A percentile compares a stretch with the other conserved stretches of the same genome.
These are phyloP conservation scores for Oophaga sylvatica DNA, from an alignment of 2,797 vertebrate species.

Conservation along the genomic window DNA sequence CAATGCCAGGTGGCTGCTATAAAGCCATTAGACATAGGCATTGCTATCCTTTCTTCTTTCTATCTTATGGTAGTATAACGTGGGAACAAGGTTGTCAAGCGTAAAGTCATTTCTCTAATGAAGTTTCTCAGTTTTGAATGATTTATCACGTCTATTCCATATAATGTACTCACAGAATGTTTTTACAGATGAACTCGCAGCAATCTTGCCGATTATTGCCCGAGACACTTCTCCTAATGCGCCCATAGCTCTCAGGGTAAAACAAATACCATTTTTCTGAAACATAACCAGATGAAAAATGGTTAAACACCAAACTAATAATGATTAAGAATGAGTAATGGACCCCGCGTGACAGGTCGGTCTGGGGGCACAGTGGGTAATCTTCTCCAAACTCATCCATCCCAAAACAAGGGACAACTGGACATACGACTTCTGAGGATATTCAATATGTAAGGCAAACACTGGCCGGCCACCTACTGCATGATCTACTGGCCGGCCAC, in stretches of 20 bases:
- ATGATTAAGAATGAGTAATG: slow-evolving; percentile 26
- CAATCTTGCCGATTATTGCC: background rate
- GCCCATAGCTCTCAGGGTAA: background rate
- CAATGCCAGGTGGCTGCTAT: background rate
- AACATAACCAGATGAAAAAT: background rate
- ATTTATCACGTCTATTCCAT: background rate
- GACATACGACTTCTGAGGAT: background rate
- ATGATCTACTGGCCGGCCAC: background rate
- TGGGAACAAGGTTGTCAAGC: background rate
- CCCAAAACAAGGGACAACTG: slow-evolving; percentile 23
- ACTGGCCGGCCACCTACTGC: background rate
- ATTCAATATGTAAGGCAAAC: slow-evolving; percentile 25
- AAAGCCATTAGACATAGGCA: background rate
- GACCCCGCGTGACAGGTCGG: background rate
- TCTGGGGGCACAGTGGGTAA: slow-evolving; percentile 2
- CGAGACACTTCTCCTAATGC: background rate
- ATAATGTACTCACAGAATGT: background rate
- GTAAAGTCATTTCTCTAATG: background rate
- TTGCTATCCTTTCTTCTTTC: no score
- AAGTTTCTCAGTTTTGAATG: background rate
- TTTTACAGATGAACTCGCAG: slow-evolving; percentile 28
- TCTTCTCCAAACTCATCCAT: slow-evolving; percentile 16
- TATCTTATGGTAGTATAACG: background rate
- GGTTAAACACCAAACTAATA: background rate
- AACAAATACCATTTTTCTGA: slow-evolving; percentile 44